These are phyloP conservation scores for Acipenser ruthenus DNA, from an alignment of 2,797 vertebrate genomes.

Conservation along the genomic window DNA sequence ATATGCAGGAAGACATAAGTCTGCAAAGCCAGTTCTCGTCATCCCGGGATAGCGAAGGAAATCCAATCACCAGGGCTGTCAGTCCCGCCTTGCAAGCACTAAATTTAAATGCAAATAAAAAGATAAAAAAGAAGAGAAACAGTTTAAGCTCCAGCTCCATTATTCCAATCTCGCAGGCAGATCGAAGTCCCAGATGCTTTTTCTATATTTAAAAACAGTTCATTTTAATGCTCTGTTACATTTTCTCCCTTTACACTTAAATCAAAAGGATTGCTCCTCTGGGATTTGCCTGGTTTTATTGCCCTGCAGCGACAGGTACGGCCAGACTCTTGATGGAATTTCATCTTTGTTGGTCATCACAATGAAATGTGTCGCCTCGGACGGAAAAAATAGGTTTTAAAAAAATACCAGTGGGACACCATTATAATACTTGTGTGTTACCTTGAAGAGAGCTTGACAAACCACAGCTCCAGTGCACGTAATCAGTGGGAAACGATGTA, in stretches of 20 bases:
- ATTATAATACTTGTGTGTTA: too few relatives aligned
- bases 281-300: slow-evolving; percentile 21
- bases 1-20: too few relatives aligned
- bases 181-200: background rate
- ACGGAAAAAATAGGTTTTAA: slow-evolving; percentile 1
- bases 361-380: slow-evolving; percentile 6
- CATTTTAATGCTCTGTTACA: slow-evolving; percentile 9
- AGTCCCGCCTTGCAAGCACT: slow-evolving; percentile 18
- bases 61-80: slow-evolving; percentile 4
- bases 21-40: too few relatives aligned
- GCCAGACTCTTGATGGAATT: background rate
- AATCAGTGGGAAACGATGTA: background rate
- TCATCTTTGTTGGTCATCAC: too few relatives aligned
- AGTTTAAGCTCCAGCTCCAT: background rate
- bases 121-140: slow-evolving; percentile 13
- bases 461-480: background rate
- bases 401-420: slow-evolving; percentile 6
- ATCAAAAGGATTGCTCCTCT: slow-evolving; percentile 16
- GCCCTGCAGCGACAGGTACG: slow-evolving; percentile 19
- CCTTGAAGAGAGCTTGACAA: background rate
- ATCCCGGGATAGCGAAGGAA: too few relatives aligned
- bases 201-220: slow-evolving; percentile 4
- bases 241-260: slow-evolving; percentile 13
- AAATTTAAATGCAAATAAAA: slow-evolving; percentile 15
- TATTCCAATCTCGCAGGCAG: background rate